Percentiles rank a stretch among this genome's conserved stretches.
Evolutionary conservation across 2,113 vertebrate species (phyloP).

Genomic region (Falcunculus frontatus): DNA sequence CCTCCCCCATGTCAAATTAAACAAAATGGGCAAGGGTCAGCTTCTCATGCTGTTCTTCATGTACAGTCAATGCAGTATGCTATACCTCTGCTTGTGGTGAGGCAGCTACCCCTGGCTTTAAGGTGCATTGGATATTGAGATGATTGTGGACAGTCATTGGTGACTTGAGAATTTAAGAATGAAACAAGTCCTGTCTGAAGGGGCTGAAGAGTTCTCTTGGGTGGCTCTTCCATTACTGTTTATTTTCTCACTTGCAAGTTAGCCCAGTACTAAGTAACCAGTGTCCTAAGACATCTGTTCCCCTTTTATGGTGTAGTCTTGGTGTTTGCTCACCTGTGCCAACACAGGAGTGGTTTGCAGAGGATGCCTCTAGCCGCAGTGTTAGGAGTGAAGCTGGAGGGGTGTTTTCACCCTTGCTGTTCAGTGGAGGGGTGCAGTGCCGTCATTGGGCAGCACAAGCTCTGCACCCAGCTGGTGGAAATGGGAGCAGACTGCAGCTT

Average conservation of each 20-base stretch:
- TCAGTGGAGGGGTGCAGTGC: background rate
- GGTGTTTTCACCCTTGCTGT: background rate
- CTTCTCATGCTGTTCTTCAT: accelerated
- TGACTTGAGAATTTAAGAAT: background rate
- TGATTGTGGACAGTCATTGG: background rate
- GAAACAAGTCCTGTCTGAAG: background rate
- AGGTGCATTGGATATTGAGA: background rate
- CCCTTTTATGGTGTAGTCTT: background rate
- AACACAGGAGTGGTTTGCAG: background rate
- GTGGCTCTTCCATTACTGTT: background rate
- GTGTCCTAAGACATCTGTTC: background rate
- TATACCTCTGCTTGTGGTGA: background rate
- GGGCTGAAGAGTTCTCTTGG: background rate
- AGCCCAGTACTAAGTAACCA: background rate
- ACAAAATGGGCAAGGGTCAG: background rate
- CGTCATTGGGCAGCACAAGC: background rate
- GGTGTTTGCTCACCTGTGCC: constrained; percentile 42
- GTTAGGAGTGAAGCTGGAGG: background rate
- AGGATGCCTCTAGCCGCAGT: background rate
- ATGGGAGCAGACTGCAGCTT: background rate
- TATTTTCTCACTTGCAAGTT: background rate
- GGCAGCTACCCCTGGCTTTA: background rate
- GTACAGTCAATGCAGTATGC: background rate
- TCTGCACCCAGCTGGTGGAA: background rate
- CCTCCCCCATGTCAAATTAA: background rate